Evolutionary conservation across 2,888 invertebrate species (phyloP), one percentile per base, ranked within the genome.

Genomic region (Mimumesa dahlbomi): DNA sequence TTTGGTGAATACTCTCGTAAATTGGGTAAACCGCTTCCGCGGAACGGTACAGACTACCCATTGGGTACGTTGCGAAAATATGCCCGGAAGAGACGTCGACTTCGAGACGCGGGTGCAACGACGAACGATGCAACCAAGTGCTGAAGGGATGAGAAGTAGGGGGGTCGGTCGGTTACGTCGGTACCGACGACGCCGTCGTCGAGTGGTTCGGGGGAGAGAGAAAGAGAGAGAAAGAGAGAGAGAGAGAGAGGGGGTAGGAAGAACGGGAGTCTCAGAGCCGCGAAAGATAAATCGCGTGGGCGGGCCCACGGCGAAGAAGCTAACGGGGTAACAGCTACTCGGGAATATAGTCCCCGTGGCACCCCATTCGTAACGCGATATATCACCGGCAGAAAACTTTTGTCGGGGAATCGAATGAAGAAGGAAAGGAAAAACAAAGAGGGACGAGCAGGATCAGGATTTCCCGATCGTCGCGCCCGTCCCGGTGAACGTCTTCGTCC

Each of bases 291-390:
- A 81, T 81, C 81, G 79, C 69, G 62, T 77, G 79, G 79, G 79
- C 79, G 81, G 79, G 70, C 65, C 67, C 69, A 48, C 56, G 52
- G 68, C 69, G 79, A 79, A 79, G 81, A 81, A 81, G 81, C 79
- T 81, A 81, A 81, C 81, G 81, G 80, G 78, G 79, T 81, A 81
- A 81, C 81, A 81, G 81, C 81, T 81, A 81, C 81, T 81, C 81
- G 71, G 70, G 81, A 81, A 81, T 81, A 81, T 79, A 81, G 81
- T 79, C 81, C 73, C 75, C 79, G 77, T 73, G 79, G 81, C 81
- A 81, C 77, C 73, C 77, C 81, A 81, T 81, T 79, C 81, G 81
- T 81, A 81, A 81, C 64, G 72, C 79, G 68, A 78, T 80, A 80
- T 76, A 80, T 80, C 80, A 79, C 69, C 59, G 54, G 42, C 49